Percentiles rank a stretch among this genome's conserved stretches.
These are phyloP conservation scores for Xenopus borealis DNA, from an alignment of 2,113 vertebrate species.

Conservation along the genomic window DNA sequence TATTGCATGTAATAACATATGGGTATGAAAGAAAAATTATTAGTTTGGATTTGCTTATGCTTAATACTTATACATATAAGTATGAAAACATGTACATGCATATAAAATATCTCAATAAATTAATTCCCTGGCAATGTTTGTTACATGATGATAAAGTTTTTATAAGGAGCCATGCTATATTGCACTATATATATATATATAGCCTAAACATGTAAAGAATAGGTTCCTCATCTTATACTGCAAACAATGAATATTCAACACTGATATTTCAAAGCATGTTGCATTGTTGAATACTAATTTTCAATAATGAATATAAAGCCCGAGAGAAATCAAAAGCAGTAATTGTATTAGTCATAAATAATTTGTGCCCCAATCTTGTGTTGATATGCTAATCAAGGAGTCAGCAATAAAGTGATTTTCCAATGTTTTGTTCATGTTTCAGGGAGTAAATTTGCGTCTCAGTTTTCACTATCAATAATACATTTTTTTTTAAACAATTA, in stretches of 20 bases:
- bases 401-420: not conserved
- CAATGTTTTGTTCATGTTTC: not conserved
- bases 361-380: not conserved
- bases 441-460: too few species aligned
- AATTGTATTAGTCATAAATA: conserved; percentile 2
- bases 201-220: not conserved
- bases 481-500: too few species aligned
- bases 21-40: too few species aligned
- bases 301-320: not conserved
- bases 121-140: too few species aligned
- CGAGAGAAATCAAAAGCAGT: not conserved
- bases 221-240: not conserved
- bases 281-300: not conserved
- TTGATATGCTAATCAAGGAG: not conserved
- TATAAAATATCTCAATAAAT: too few species aligned
- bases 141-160: too few species aligned
- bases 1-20: too few species aligned
- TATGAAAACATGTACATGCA: too few species aligned
- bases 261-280: conserved; percentile 1
- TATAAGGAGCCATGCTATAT: too few species aligned
- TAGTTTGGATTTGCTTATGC: too few species aligned
- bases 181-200: not conserved
- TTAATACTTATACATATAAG: too few species aligned
- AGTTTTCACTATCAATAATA: too few species aligned
- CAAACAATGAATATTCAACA: not conserved